Evolutionary conservation across 2,888 invertebrate species (phyloP).

Genomic region (Erynnis tages): DNA sequence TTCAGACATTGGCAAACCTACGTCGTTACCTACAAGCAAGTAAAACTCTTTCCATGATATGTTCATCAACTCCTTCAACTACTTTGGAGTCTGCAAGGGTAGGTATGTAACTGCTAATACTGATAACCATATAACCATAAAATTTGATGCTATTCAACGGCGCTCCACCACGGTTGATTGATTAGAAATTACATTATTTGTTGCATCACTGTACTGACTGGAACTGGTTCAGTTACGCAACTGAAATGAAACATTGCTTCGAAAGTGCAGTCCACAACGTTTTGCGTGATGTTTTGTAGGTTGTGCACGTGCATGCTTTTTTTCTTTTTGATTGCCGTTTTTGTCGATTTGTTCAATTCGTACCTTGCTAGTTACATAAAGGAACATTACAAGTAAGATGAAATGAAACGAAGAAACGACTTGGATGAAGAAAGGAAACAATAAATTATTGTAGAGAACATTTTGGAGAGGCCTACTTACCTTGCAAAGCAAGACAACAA

Average conservation of each 20-base stretch:
- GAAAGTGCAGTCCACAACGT: conserved; percentile 12
- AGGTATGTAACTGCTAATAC: background rate
- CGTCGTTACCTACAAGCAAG: too few species aligned
- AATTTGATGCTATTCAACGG: background rate
- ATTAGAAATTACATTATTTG: conserved; percentile 29
- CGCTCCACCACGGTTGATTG: conserved; percentile 16
- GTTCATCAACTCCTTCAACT: background rate
- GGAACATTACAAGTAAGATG: too few species aligned
- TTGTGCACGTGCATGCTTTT: conserved; percentile 11
- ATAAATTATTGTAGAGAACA: too few species aligned
- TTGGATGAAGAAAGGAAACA: too few species aligned
- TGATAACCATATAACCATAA: too few species aligned
- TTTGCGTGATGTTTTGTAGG: conserved; percentile 9
- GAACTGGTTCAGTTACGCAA: conserved; percentile 18
- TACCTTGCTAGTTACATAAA: too few species aligned
- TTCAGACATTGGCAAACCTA: too few species aligned
- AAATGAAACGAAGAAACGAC: too few species aligned
- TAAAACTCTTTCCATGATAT: too few species aligned
- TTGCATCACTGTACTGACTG: conserved; percentile 17
- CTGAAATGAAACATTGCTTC: conserved; percentile 12
- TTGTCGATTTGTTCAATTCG: too few species aligned
- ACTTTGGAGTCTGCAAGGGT: background rate
- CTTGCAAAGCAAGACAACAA: too few species aligned
- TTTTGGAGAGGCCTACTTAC: too few species aligned
- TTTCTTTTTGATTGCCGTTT: background rate